Base-by-base conservation (phyloP, 2,113 vertebrate species). In the Psilopsiagon aurifrons region DNA sequence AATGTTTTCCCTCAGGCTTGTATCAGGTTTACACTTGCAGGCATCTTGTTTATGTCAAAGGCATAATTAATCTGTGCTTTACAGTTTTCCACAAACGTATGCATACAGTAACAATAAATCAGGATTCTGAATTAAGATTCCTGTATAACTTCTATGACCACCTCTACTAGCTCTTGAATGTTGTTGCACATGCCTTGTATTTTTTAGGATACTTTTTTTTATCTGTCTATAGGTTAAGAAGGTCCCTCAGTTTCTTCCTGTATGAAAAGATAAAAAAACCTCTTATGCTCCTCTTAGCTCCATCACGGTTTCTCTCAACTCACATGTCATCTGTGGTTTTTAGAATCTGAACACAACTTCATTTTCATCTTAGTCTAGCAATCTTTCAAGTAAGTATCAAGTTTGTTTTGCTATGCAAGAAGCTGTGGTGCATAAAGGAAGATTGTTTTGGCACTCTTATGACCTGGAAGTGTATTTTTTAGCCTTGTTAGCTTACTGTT, bases 241-340 rank as follows among this genome's bases (percentile, higher is more conserved):
- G 3, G 62, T 69, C 8, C 9, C 46, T 43, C 29, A 57, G 8
- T 54, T 90, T 85, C 22, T 90, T 14, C 11, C 22, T 46, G 8
- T 3, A n/a, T 29, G 15, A 44, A 44, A 28, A 57, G 13, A 57
- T 44, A 31, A n/a, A 4, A 57, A n/a, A 3, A 0, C 3, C 47
- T 24, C 27, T 7, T 47, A 44, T 1, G 2, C 11, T 51, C 9
- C 25, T 28, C 52, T 77, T 41, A 46, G 7, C 16, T 49, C 13
- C 31, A 49, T 49, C 15, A 52, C 8, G n/a, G 7, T 52, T 57
- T 70, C 33, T 51, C 31, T 83, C n/a, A 73, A 69, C 31, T 62
- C 33, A 17, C 4, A 6, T 55, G 17, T 37, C 13, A 47, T 64
- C 14, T 0, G 0, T 25, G 14, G 1, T 35, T 95, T 92, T 91